Percentiles rank a stretch among this genome's conserved stretches.
phyloP scores from a whole-genome alignment of 2,113 vertebrate species.

The Gallinago paraguaiae region DNA sequence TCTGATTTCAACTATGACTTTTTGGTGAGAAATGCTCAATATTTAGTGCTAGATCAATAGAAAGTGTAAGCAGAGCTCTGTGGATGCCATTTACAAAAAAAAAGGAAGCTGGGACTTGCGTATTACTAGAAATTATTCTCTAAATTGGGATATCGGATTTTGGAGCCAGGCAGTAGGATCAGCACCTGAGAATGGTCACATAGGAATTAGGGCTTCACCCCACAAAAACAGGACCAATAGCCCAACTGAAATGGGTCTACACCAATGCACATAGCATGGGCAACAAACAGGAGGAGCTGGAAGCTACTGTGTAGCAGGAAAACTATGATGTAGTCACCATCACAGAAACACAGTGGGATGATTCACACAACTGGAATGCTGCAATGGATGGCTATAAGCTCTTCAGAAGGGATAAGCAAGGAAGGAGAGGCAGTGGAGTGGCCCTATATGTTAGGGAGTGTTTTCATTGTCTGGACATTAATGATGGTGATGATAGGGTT shows the following conservation, averaged over 20 bases:
- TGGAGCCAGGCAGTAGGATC: background rate
- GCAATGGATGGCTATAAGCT: background rate
- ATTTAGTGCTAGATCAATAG: background rate
- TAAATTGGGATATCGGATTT: background rate
- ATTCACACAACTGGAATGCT: background rate
- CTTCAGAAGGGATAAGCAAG: background rate
- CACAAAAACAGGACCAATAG: background rate
- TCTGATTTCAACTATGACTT: background rate
- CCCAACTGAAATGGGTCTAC: background rate
- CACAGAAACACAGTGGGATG: background rate
- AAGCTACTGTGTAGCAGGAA: background rate
- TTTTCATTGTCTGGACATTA: background rate
- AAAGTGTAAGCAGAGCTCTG: background rate
- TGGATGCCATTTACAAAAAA: background rate
- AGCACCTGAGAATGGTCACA: background rate
- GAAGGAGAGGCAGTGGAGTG: background rate
- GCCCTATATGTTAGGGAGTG: background rate
- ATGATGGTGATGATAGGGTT: background rate
- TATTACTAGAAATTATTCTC: background rate
- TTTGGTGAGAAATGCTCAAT: background rate
- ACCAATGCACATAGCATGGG: background rate
- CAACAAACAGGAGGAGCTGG: background rate
- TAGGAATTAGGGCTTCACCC: background rate
- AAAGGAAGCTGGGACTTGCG: background rate
- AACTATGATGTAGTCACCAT: background rate